Evolutionary conservation across 2,888 invertebrate species (phyloP), one percentile per base, ranked within the genome.

Genomic region (Pseudococcus jackbeardsleyi): DNA sequence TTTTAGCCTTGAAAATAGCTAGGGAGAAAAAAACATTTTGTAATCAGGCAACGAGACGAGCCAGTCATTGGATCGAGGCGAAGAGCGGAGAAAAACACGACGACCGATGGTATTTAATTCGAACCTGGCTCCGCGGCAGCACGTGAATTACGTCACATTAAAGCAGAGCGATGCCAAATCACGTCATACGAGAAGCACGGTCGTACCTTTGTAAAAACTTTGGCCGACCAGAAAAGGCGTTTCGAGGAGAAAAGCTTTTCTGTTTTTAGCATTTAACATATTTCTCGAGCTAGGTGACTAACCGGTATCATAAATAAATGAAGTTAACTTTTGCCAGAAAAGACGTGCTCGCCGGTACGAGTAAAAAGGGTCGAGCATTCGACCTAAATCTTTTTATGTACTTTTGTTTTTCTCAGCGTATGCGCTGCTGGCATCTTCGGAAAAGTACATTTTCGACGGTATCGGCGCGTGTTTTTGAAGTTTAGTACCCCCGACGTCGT

Each of bases 221-320:
- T 72, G 11, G 7, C 42, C 72, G 72, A 72, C 72, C 33, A 26
- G 72, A 72, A 72, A 72, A 72, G 72, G 72, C 72, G 72, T 72
- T 72, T 17, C 72, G 72, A 72, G 17, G 72, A 15, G 72, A 72
- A 72, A 72, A 72, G 72, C 72, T 72, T 72, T 64, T 72, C 72
- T 72, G 33, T 72, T 72, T 72, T 26, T 33, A 72, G 72, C 72
- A 72, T 72, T 72, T 33, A 72, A 72, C 72, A 72, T 72, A 72
- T 72, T 72, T 72, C 33, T 5, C 26, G 15, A 33, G 33, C 33
- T 46, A 82, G 79, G 79, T 82, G 79, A 82, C 79, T 82, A 46
- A 46, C 46, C 79, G 79, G 46, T 46, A 82, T 82, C 46, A 46
- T 82, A 82, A 82, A 82, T 82, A 82, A 82, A 82, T 82, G 79